These are phyloP conservation scores for Grantiella picta DNA, from an alignment of 2,113 vertebrate species.

Conservation along the genomic window DNA sequence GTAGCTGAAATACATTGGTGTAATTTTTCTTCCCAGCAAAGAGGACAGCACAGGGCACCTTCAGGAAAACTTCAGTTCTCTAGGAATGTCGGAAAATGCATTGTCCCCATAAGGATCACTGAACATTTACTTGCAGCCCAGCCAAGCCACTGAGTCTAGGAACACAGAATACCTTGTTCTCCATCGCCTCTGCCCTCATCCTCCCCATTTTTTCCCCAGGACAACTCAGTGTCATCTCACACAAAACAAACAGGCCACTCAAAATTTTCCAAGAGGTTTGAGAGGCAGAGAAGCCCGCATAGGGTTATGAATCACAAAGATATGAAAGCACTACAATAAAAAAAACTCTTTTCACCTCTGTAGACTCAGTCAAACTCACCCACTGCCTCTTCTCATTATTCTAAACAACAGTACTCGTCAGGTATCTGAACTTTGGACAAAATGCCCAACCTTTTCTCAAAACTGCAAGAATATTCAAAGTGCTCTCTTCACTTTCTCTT, in stretches of 20 bases:
- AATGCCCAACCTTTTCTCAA: not conserved
- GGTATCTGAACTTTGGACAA: not conserved
- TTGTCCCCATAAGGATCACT: not conserved
- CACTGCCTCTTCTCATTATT: not conserved
- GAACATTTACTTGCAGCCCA: not conserved
- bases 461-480: not conserved
- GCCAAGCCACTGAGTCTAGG: not conserved
- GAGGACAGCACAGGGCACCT: rapidly evolving
- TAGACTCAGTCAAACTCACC: not conserved
- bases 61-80: not conserved
- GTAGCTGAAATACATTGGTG: not conserved
- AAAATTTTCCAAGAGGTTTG: not conserved
- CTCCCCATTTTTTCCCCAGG: not conserved
- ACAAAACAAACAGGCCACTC: not conserved
- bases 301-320: not conserved
- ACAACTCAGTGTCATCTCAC: not conserved
- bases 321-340: not conserved
- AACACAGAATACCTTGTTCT: not conserved
- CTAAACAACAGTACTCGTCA: not conserved
- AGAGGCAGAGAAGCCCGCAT: rapidly evolving
- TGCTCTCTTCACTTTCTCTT: not conserved
- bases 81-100: not conserved
- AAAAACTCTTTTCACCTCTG: not conserved
- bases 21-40: not conserved
- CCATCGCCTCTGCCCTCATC: not conserved